phyloP scores from a whole-genome alignment of 2,797 vertebrate genomes.

The Eospalax fontanierii region DNA sequence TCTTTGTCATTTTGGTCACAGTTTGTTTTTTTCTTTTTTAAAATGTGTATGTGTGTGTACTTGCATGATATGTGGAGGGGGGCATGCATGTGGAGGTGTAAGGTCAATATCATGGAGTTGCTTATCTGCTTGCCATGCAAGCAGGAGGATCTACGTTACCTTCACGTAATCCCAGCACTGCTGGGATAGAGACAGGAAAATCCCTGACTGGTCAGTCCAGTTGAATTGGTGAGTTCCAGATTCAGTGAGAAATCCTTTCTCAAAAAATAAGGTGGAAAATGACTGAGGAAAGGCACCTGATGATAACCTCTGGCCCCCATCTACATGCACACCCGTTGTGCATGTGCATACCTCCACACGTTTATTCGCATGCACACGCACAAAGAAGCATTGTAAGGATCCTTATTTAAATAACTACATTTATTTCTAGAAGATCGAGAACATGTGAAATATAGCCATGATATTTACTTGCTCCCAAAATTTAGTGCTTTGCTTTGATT shows the following conservation, averaged over 20 bases:
- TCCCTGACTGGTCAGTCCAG: background rate
- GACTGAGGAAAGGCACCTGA: background rate
- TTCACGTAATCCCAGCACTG: background rate
- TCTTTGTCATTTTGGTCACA: background rate
- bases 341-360: background rate
- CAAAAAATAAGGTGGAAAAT: background rate
- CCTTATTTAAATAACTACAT: conserved; percentile 40
- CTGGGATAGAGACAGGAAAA: no score
- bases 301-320: background rate
- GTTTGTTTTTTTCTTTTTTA: background rate
- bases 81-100: background rate
- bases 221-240: background rate
- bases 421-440: conserved; percentile 32
- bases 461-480: conserved; percentile 30
- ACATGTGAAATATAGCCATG: background rate
- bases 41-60: background rate
- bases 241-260: background rate
- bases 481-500: conserved; percentile 38
- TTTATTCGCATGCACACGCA: no score
- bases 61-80: background rate
- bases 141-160: background rate
- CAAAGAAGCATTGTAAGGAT: background rate
- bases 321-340: background rate
- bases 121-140: background rate
- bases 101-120: background rate